Conservation (phyloP, 1,140 invertebrate species). For the Phymastichus coffea region DNA sequence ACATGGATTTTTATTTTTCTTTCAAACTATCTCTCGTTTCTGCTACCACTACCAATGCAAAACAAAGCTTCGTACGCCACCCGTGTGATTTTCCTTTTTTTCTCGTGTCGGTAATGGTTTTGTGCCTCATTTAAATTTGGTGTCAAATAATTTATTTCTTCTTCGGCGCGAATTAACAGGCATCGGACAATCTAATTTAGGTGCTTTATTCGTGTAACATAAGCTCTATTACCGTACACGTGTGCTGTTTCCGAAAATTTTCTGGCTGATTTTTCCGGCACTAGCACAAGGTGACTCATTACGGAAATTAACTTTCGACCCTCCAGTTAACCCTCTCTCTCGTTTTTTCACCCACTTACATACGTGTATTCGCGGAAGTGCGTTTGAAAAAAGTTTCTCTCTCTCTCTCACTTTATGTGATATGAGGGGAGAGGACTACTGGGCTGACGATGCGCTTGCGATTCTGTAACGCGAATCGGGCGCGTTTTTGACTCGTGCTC, state of each 20-base stretch:
- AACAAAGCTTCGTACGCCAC: too few species aligned
- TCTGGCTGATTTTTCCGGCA: background rate
- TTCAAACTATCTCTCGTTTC: too few species aligned
- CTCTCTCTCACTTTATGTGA: too few species aligned
- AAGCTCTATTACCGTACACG: slow-evolving; percentile 21
- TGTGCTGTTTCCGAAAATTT: too few species aligned
- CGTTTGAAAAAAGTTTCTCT: slow-evolving; percentile 20
- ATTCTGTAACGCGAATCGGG: slow-evolving; percentile 11
- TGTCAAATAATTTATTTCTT: slow-evolving; percentile 27
- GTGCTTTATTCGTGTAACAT: slow-evolving; percentile 21
- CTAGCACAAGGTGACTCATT: slow-evolving; percentile 7
- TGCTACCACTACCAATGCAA: too few species aligned
- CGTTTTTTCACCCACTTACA: background rate
- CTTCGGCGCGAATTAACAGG: slow-evolving; percentile 5
- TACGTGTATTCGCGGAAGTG: background rate
- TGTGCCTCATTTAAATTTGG: slow-evolving; percentile 2
- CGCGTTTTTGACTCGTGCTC: slow-evolving; percentile 16
- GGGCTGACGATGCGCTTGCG: slow-evolving; percentile 14
- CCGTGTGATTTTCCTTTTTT: too few species aligned
- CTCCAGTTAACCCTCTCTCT: background rate
- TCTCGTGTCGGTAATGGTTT: slow-evolving; percentile 6
- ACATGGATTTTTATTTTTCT: slow-evolving; percentile 56
- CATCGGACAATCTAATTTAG: slow-evolving; percentile 20
- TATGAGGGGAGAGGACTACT: too few species aligned
- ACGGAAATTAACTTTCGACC: slow-evolving; percentile 19